phyloP scores from a whole-genome alignment of 2,797 vertebrate species.

The Babyrousa celebensis region DNA sequence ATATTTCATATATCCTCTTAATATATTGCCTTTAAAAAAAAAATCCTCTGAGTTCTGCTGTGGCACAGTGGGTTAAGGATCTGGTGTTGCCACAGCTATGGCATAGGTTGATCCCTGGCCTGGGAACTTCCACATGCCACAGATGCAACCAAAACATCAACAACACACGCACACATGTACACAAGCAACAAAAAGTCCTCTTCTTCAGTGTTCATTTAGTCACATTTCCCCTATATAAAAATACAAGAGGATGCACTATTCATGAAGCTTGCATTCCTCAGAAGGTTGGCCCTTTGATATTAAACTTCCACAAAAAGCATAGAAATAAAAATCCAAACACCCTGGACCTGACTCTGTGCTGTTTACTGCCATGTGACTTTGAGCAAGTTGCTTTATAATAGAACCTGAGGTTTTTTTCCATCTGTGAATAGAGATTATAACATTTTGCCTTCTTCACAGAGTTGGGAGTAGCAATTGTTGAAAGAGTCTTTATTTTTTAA shows the following conservation, averaged over 20 bases:
- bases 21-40: not conserved
- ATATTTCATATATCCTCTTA: not conserved
- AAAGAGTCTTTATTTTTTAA: not conserved
- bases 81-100: no score
- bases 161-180: no score
- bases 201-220: not conserved
- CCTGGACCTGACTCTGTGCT: not conserved
- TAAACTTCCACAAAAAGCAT: not conserved
- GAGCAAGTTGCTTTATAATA: not conserved
- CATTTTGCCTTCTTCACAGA: not conserved
- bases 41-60: no score
- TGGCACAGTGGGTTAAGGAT: no score
- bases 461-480: not conserved
- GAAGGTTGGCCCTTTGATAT: not conserved
- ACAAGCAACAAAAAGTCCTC: not conserved
- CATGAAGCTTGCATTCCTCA: not conserved
- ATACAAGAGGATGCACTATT: not conserved
- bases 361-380: not conserved
- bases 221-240: not conserved
- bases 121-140: no score
- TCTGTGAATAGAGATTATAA: not conserved
- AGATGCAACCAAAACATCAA: no score
- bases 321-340: not conserved
- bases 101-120: no score
- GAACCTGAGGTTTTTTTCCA: not conserved